Percentiles rank a stretch among this genome's conserved stretches.
Conservation (phyloP, 1,140 invertebrate genomes). For the Polyergus mexicanus region DNA sequence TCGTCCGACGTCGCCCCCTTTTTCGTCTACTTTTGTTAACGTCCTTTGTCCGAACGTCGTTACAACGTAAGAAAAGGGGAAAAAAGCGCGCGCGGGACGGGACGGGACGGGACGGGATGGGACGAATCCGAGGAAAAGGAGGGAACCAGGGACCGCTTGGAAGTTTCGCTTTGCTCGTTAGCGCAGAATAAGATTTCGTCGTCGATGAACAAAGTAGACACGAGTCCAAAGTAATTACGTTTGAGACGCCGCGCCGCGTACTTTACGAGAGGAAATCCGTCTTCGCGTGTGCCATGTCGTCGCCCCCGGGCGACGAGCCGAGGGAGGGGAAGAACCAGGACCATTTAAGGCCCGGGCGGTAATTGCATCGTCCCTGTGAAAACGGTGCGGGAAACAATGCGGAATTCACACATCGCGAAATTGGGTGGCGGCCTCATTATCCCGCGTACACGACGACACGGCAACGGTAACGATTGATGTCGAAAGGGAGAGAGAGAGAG, state of each 20-base stretch:
- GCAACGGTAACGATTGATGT: conserved; percentile 46
- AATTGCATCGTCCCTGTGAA: conserved; percentile 55
- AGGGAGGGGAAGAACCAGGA: not conserved
- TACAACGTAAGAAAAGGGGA: conserved; percentile 58
- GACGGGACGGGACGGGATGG: too few species aligned
- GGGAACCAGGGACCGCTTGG: conserved; percentile 29
- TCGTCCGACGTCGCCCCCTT: conserved; percentile 44
- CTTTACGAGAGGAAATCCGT: conserved; percentile 62
- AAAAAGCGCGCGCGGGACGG: conserved; percentile 25
- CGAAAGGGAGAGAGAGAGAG: not conserved
- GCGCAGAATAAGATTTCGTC: conserved; percentile 66
- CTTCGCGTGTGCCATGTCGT: conserved; percentile 54
- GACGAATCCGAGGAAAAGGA: not conserved
- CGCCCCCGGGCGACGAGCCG: not conserved
- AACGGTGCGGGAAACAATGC: conserved; percentile 58
- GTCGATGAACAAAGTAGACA: conserved; percentile 66
- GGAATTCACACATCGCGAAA: conserved; percentile 60
- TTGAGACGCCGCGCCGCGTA: conserved; percentile 51
- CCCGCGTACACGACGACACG: conserved; percentile 25
- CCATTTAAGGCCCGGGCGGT: conserved; percentile 55
- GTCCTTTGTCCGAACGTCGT: conserved; percentile 67
- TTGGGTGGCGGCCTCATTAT: conserved; percentile 59
- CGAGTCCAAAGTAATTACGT: conserved; percentile 66
- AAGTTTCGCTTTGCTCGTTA: conserved; percentile 68
- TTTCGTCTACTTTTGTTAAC: conserved; percentile 68